Percentiles rank a stretch among this genome's conserved stretches.
Conservation (phyloP, 1,140 invertebrate species). For the Apis dorsata region DNA sequence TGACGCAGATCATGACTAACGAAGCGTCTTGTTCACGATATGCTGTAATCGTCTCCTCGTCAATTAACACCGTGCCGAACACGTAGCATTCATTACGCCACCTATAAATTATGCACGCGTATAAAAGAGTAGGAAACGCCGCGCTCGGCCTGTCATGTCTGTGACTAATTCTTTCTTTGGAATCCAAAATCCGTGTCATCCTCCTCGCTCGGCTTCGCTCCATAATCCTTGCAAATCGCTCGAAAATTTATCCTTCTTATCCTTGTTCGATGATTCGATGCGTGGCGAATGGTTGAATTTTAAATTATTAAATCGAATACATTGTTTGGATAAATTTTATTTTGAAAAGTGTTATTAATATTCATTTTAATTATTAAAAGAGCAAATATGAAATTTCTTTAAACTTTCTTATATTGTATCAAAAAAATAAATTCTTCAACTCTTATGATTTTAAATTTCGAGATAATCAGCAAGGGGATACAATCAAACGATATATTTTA, state of each 20-base stretch:
- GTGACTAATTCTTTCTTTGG: conserved; percentile 57
- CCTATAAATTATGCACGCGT: conserved; percentile 63
- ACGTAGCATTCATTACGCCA: conserved; percentile 65
- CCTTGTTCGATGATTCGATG: too few relatives aligned
- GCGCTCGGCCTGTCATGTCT: neutral
- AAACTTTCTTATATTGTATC: too few relatives aligned
- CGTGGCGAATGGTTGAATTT: too few relatives aligned
- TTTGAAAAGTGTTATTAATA: too few relatives aligned
- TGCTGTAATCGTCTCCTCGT: conserved; percentile 68
- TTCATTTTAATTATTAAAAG: too few relatives aligned
- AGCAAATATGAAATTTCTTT: too few relatives aligned
- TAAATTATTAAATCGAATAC: too few relatives aligned
- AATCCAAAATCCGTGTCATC: conserved; percentile 23
- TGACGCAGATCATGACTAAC: conserved; percentile 72
- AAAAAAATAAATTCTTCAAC: too few relatives aligned
- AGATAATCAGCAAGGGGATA: too few relatives aligned
- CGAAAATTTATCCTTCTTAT: neutral
- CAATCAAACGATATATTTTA: too few relatives aligned
- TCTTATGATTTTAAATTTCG: too few relatives aligned
- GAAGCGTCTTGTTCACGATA: conserved; percentile 69
- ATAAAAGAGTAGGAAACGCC: conserved; percentile 1
- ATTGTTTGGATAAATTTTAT: too few relatives aligned
- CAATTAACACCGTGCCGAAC: conserved; percentile 70
- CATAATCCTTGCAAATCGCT: conserved; percentile 18
- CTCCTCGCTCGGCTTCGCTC: conserved; percentile 41